Percentiles rank a stretch among this genome's conserved stretches.
Conservation (phyloP, 2,113 vertebrate genomes). For the Nannobrachium achirus region DNA sequence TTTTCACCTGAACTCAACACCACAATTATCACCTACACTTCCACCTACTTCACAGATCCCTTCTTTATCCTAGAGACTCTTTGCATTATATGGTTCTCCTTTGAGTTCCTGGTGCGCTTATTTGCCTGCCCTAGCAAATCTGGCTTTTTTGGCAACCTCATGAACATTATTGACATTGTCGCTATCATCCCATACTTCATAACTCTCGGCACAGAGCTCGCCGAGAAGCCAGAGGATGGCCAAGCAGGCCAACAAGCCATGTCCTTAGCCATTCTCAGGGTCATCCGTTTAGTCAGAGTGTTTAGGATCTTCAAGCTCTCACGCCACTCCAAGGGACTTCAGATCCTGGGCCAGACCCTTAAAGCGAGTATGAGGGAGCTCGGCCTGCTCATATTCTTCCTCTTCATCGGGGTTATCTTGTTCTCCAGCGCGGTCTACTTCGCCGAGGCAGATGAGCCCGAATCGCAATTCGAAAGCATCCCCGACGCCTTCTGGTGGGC, state of each 20-base stretch:
- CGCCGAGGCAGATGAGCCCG: conserved; percentile 94
- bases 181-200: conserved; percentile 99
- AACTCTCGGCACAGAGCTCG: conserved; percentile 95
- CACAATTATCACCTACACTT: conserved; percentile 85
- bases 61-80: conserved; percentile 99
- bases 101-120: conserved; percentile 97
- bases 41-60: conserved; percentile 93
- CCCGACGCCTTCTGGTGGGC: conserved; percentile 99
- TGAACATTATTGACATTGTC: conserved; percentile 99
- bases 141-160: conserved; percentile 97
- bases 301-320: conserved; percentile 99
- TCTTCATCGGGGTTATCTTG: conserved; percentile 98
- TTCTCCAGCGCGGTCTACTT: conserved; percentile 99
- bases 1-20: conserved; percentile 87
- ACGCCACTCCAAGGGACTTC: conserved; percentile 95
- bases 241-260: conserved; percentile 98
- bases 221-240: conserved; percentile 92
- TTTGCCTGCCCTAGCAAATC: conserved; percentile 99
- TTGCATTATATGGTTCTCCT: conserved; percentile 99
- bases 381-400: conserved; percentile 97
- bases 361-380: conserved; percentile 97
- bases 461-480: conserved; percentile 97
- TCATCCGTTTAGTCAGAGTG: conserved; percentile 95
- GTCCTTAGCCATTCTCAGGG: conserved; percentile 96
- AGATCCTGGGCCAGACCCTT: conserved; percentile 95